These are phyloP conservation scores for Hanleya hanleyi DNA, from an alignment of 2,888 invertebrate species.

Conservation along the genomic window DNA sequence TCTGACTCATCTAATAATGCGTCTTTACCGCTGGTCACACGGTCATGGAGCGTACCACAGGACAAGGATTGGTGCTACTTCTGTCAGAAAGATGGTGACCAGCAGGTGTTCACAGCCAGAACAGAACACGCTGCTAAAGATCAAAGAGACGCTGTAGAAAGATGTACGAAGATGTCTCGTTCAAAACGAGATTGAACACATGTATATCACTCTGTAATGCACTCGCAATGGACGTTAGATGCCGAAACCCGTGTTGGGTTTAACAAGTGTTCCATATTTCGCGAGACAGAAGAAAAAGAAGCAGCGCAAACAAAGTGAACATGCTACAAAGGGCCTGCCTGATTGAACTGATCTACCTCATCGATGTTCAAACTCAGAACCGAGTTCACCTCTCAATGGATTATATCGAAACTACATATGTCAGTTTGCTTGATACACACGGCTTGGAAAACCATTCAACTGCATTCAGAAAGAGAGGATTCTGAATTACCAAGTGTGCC, in stretches of 20 bases:
- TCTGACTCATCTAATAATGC: no score
- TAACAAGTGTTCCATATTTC: neutral
- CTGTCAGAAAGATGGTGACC: no score
- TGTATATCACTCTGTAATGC: neutral
- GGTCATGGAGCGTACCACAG: no score
- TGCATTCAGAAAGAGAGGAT: no score
- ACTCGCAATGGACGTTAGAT: neutral
- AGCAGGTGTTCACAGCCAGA: no score
- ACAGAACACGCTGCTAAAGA: no score
- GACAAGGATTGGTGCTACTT: no score
- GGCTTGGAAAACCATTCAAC: neutral
- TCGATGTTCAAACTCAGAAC: constrained; percentile 16
- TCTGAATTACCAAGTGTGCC: no score
- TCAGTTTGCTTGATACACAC: neutral
- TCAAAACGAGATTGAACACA: no score
- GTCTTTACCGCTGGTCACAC: no score
- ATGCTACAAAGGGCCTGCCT: constrained; percentile 8
- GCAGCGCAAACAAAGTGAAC: neutral
- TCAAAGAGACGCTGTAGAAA: no score
- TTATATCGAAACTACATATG: constrained; percentile 12
- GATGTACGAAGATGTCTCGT: no score
- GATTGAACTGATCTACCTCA: constrained; percentile 14
- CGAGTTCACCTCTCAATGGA: constrained; percentile 11
- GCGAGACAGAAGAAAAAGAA: neutral
- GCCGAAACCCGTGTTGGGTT: constrained; percentile 3